These are phyloP conservation scores for Chionomys nivalis DNA, from an alignment of 2,113 vertebrate genomes.

Conservation along the genomic window DNA sequence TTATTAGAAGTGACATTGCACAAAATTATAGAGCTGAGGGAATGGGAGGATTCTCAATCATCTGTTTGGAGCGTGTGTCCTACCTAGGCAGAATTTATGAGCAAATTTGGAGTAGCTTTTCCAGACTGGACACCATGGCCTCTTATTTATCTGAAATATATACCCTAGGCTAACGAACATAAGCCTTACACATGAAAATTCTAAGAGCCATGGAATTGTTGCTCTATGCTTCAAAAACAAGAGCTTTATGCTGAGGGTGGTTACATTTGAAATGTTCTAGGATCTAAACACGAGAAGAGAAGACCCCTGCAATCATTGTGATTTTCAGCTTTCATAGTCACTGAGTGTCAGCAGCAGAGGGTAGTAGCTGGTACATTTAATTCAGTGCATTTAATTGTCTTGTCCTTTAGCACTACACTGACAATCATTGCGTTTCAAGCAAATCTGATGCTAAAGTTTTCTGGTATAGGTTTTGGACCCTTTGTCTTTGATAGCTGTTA, in stretches of 20 bases:
- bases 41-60: neutral
- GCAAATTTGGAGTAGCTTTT: neutral
- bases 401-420: neutral
- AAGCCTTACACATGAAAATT: neutral
- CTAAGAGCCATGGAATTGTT: neutral
- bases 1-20: neutral
- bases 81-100: neutral
- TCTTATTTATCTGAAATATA: neutral
- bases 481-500: neutral
- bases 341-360: neutral
- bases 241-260: neutral
- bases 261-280: neutral
- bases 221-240: neutral
- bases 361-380: accelerated
- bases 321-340: neutral
- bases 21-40: neutral
- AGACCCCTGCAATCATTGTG: neutral
- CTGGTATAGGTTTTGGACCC: neutral
- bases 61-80: accelerated
- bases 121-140: accelerated
- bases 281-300: neutral
- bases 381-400: accelerated
- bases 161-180: too few species aligned
- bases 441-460: neutral
- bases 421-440: neutral